phyloP scores from a whole-genome alignment of 1,140 invertebrate genomes.

The Parasteatoda tepidariorum region DNA sequence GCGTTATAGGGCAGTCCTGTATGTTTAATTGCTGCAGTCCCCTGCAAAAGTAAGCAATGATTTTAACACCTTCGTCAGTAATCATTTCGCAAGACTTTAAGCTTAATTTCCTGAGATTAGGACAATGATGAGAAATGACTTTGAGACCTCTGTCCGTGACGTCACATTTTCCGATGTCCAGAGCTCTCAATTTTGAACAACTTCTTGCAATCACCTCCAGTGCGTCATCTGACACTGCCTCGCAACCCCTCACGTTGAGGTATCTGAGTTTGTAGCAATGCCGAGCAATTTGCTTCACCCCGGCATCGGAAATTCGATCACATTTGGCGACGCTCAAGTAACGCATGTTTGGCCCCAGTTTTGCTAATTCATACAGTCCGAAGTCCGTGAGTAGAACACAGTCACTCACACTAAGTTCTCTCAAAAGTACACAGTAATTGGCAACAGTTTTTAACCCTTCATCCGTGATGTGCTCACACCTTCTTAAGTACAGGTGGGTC shows the following conservation, averaged over 20 bases:
- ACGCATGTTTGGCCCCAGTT: conserved; percentile 83
- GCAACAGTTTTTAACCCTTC: conserved; percentile 83
- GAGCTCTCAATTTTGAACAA: conserved; percentile 83
- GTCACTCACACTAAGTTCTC: conserved; percentile 90
- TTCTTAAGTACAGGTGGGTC: conserved; percentile 85
- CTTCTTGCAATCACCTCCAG: conserved; percentile 84
- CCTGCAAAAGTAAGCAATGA: conserved; percentile 83
- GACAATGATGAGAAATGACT: conserved; percentile 86
- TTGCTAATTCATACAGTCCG: conserved; percentile 88
- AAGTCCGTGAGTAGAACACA: conserved; percentile 91
- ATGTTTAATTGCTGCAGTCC: conserved; percentile 90
- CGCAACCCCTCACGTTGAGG: conserved; percentile 91
- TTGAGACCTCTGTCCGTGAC: conserved; percentile 87
- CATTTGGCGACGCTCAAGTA: conserved; percentile 91
- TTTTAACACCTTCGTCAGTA: conserved; percentile 86
- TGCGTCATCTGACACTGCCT: conserved; percentile 89
- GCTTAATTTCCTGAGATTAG: conserved; percentile 89
- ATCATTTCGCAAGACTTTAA: conserved; percentile 89
- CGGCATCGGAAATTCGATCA: conserved; percentile 84
- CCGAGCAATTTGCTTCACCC: conserved; percentile 84
- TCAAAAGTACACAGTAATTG: conserved; percentile 83
- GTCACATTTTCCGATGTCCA: conserved; percentile 93
- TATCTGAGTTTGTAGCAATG: conserved; percentile 86
- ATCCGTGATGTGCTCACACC: conserved; percentile 87
- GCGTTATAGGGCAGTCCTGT: conserved; percentile 87